A percentile compares a stretch with the other conserved stretches of the same genome.
Evolutionary conservation across 2,797 vertebrate genomes (phyloP).

Genomic region (Mormyrops attenuatus): DNA sequence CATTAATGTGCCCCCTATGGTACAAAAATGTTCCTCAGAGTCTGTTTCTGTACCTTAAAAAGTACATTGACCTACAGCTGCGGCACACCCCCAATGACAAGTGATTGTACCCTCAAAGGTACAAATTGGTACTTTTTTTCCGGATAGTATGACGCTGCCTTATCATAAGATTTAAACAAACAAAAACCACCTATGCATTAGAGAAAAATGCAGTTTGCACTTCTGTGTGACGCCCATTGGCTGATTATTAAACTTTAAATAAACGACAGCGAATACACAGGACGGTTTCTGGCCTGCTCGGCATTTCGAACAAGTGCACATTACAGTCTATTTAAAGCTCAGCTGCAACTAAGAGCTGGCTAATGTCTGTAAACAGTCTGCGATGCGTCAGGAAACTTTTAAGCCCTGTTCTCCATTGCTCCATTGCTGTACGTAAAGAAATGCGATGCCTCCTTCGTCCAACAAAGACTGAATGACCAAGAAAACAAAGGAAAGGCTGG

Average conservation of each 20-base stretch:
- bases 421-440: background rate
- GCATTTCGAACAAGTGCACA: constrained; percentile 36
- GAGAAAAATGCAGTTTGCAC: background rate
- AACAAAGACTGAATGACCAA: background rate
- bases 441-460: background rate
- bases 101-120: background rate
- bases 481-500: background rate
- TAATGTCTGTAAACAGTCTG: constrained; percentile 53
- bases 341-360: constrained; percentile 42
- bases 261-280: background rate
- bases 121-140: background rate
- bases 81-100: background rate
- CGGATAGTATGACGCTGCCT: background rate
- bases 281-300: constrained; percentile 43
- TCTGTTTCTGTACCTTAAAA: background rate
- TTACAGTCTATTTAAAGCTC: constrained; percentile 67
- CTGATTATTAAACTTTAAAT: constrained; percentile 5
- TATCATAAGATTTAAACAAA: background rate
- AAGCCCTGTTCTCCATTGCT: constrained; percentile 28
- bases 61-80: background rate
- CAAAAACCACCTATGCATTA: background rate
- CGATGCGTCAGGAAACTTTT: constrained; percentile 32
- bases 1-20: background rate
- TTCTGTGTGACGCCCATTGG: background rate
- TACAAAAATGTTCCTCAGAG: background rate